Base-by-base conservation (phyloP, 1,140 invertebrate species). In the Hyles euphorbiae region DNA sequence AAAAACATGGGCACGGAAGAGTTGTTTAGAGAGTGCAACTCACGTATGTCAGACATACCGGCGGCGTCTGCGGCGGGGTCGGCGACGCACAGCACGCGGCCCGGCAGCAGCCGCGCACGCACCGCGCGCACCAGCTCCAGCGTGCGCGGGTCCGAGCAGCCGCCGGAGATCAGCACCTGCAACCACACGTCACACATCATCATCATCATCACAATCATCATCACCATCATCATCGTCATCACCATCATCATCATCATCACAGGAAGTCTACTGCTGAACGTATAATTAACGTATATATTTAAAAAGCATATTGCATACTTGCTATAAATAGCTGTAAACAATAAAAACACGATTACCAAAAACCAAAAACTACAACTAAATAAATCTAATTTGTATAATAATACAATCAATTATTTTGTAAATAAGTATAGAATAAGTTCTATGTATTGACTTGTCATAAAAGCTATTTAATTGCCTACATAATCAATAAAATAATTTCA, bases 111-210 rank as follows among this genome's bases (percentile, higher is more conserved):
- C 34, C 91, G 91, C 49, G 91, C 87, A 54, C 93, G 91, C 33
- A 95, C 92, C 34, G 93, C 92, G 60, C 91, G 90, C 34, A 96
- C 83, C 58, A 96, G 84, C 10, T 91, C 92, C 67, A 93, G 78
- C 1, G 95, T 95, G 11, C 93, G 91, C 6, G 92, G 89, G 56
- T 93, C 92, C 49, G 92, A 90, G 7, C 91, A 90, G 10, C 92
- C 90, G 3, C 93, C 94, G 34, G 92, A 90, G 58, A 95, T 91
- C 65, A 92, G 91, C 43, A 95, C 91, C 93, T 94, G 74, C 22
- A 34, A 58, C 53, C 7, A 12, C 5, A 47, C 45, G 9, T 53
- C 49, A 44, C 34, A 61, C 36, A 32, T n/a, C 36, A 53, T 53
- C 33, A 10, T 51, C 10, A 36, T 22, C 10, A 10, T 40, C 6